Conservation (phyloP, 2,888 invertebrate species). For the Spilosoma lubricipeda region DNA sequence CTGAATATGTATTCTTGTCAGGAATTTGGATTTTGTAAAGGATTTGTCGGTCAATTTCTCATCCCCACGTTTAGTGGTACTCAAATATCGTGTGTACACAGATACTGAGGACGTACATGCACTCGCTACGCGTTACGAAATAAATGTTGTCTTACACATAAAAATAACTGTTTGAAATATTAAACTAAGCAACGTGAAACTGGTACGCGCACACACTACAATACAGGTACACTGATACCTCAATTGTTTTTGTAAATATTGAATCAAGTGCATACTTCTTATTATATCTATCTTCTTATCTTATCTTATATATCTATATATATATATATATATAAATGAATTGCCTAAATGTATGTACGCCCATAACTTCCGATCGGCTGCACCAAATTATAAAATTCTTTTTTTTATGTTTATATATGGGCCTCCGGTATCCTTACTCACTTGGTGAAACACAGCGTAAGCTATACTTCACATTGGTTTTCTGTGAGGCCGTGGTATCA, state of each 20-base stretch:
- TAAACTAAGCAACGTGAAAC: not conserved
- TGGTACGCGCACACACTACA: too few relatives aligned
- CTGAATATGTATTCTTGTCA: constrained; percentile 76
- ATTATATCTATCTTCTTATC: too few relatives aligned
- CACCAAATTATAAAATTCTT: too few relatives aligned
- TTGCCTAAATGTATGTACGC: too few relatives aligned
- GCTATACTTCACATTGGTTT: too few relatives aligned
- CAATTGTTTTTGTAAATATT: not conserved
- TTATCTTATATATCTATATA: too few relatives aligned
- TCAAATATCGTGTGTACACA: constrained; percentile 66
- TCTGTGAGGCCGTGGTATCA: too few relatives aligned
- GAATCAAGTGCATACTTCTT: not conserved
- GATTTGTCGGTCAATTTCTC: constrained; percentile 78
- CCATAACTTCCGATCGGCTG: too few relatives aligned
- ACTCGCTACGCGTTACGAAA: not conserved
- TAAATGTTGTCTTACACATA: not conserved
- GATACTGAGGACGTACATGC: constrained; percentile 2
- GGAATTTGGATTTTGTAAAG: constrained; percentile 72
- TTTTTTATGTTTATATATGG: too few relatives aligned
- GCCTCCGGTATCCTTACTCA: too few relatives aligned
- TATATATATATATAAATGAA: too few relatives aligned
- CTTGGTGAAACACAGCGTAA: too few relatives aligned
- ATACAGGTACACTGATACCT: not conserved
- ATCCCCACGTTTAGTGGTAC: constrained; percentile 67
- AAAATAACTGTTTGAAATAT: not conserved